Conservation (phyloP, 1,140 invertebrate genomes). For the Solen grandis region DNA sequence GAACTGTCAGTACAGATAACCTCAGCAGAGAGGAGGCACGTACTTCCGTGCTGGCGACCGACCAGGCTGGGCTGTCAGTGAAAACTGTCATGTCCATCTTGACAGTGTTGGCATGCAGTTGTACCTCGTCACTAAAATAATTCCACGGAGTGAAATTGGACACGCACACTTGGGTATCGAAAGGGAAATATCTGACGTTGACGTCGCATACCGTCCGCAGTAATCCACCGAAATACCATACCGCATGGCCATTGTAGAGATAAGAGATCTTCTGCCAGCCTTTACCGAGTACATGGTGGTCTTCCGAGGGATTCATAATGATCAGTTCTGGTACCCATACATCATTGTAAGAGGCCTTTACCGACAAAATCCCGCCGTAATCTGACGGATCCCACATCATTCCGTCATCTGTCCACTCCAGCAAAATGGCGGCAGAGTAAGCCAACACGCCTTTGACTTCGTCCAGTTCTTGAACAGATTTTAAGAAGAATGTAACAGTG, state of each 20-base stretch:
- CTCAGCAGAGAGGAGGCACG: background rate
- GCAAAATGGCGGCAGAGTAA: background rate
- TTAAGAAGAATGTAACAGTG: background rate
- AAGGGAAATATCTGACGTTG: conserved; percentile 31
- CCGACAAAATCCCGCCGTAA: background rate
- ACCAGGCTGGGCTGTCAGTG: conserved; percentile 21
- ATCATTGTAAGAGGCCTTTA: background rate
- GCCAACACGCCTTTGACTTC: conserved; percentile 26
- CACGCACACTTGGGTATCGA: conserved; percentile 42
- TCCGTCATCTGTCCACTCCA: conserved; percentile 24
- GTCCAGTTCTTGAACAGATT: conserved; percentile 34
- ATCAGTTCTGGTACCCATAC: conserved; percentile 44
- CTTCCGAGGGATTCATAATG: background rate
- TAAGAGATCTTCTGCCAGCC: conserved; percentile 10
- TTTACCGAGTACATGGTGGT: background rate
- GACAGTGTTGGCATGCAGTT: background rate
- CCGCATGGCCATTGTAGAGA: background rate
- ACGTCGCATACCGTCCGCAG: conserved; percentile 19
- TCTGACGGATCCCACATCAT: conserved; percentile 24
- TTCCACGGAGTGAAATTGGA: conserved; percentile 5
- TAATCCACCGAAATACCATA: conserved; percentile 5
- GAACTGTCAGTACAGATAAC: background rate
- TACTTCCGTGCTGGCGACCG: background rate
- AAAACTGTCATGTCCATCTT: background rate
- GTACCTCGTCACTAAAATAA: background rate